phyloP scores from a whole-genome alignment of 2,113 vertebrate species.

The Myanophis thanlyinensis region DNA sequence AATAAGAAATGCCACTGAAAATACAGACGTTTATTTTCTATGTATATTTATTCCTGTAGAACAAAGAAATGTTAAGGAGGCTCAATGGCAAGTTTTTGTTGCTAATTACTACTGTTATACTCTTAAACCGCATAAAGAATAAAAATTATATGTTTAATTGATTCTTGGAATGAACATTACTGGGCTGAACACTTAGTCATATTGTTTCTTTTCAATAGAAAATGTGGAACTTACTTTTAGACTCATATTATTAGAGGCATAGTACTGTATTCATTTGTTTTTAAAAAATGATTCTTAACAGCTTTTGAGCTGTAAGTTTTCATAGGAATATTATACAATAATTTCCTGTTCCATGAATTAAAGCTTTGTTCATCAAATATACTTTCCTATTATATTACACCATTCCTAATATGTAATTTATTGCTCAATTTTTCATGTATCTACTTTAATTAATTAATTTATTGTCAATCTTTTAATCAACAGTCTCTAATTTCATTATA shows the following conservation, averaged over 20 bases:
- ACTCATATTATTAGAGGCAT: constrained; percentile 25
- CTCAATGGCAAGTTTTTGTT: constrained; percentile 33
- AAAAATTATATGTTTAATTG: constrained; percentile 36
- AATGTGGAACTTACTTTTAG: constrained; percentile 35
- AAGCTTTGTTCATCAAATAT: constrained; percentile 21
- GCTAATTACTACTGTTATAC: constrained; percentile 51
- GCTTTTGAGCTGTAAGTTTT: constrained; percentile 36
- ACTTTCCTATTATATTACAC: background rate
- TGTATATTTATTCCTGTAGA: constrained; percentile 36
- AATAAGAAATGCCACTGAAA: constrained; percentile 25
- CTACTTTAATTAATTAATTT: background rate
- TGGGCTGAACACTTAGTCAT: constrained; percentile 36
- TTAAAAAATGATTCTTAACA: constrained; percentile 25
- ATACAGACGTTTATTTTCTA: constrained; percentile 33
- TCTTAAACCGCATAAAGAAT: constrained; percentile 45
- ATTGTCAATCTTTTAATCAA: background rate
- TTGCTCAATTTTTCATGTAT: background rate
- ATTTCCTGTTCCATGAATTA: background rate
- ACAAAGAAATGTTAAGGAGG: constrained; percentile 33
- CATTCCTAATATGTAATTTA: background rate
- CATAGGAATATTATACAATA: constrained; percentile 37
- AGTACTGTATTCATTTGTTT: constrained; percentile 33
- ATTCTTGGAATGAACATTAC: constrained; percentile 34
- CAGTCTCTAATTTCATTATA: background rate
- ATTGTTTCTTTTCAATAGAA: constrained; percentile 27